A percentile compares a stretch with the other conserved stretches of the same genome.
Conservation (phyloP, 2,888 invertebrate species). For the Zootermopsis nevadensis region DNA sequence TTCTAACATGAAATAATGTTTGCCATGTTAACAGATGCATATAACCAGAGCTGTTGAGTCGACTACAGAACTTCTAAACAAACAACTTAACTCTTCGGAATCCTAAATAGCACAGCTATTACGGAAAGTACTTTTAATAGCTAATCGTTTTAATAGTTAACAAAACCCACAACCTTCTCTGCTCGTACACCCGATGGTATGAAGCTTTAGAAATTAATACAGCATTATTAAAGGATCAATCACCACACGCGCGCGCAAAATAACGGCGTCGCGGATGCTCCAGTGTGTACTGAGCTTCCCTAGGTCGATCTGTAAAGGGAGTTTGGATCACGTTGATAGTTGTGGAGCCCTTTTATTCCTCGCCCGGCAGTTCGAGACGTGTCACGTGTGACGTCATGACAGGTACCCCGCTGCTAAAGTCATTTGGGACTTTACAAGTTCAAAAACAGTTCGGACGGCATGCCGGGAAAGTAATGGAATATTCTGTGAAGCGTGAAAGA, state of each 20-base stretch:
- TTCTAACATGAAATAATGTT: too few species aligned
- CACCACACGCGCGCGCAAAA: too few species aligned
- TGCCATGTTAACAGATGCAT: too few species aligned
- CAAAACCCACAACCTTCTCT: too few species aligned
- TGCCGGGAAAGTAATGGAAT: slow-evolving; percentile 31
- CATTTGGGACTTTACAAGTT: slow-evolving; percentile 22
- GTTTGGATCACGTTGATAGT: neutral
- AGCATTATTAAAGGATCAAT: too few species aligned
- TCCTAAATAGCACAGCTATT: too few species aligned
- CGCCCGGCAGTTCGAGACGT: slow-evolving; percentile 8
- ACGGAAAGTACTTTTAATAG: too few species aligned
- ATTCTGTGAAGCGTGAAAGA: slow-evolving; percentile 39
- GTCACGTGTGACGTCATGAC: slow-evolving; percentile 34
- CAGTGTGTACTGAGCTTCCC: neutral
- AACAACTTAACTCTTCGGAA: too few species aligned
- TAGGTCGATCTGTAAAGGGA: slow-evolving; percentile 6
- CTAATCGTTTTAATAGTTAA: too few species aligned
- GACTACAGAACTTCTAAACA: too few species aligned
- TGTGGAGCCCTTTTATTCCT: slow-evolving; percentile 22
- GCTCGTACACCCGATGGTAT: neutral
- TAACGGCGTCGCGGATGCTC: neutral
- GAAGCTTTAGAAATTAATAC: too few species aligned
- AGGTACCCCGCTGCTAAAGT: slow-evolving; percentile 33
- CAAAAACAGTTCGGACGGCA: slow-evolving; percentile 3
- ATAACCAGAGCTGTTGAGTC: too few species aligned